phyloP scores from a whole-genome alignment of 2,113 vertebrate genomes.

The Muntiacus muntjak region DNA sequence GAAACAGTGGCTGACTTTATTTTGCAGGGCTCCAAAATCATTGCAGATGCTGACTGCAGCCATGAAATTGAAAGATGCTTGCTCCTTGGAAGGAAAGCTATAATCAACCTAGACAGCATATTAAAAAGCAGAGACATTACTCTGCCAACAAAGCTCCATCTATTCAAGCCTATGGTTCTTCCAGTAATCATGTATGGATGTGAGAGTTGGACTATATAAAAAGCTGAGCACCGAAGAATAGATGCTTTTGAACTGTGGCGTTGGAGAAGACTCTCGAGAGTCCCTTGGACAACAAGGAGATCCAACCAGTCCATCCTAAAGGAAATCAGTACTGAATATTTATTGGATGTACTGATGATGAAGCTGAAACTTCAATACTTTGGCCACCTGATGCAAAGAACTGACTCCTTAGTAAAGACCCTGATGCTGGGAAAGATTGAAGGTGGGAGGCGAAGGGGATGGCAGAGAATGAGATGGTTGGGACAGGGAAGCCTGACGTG shows the following conservation, averaged over 20 bases:
- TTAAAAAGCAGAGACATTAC: not conserved
- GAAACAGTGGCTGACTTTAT: not conserved
- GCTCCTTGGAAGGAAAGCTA: not conserved
- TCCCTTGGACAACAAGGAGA: not conserved
- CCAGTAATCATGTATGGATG: not conserved
- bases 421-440: not conserved
- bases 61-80: not conserved
- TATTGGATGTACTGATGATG: not conserved
- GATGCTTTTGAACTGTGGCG: not conserved
- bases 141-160: not conserved
- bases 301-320: not conserved
- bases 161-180: not conserved
- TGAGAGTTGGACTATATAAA: not conserved
- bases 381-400: not conserved
- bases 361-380: not conserved
- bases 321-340: not conserved
- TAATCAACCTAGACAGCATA: not conserved
- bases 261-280: not conserved
- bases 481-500: not conserved
- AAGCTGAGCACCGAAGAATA: fast-evolving
- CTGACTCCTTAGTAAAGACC: not conserved
- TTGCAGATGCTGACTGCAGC: not conserved
- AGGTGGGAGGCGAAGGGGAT: not conserved
- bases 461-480: not conserved
- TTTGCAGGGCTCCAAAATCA: not conserved